Evolutionary conservation across 2,113 vertebrate genomes (phyloP), one percentile per base, ranked within the genome.

Genomic region (Willisornis vidua): DNA sequence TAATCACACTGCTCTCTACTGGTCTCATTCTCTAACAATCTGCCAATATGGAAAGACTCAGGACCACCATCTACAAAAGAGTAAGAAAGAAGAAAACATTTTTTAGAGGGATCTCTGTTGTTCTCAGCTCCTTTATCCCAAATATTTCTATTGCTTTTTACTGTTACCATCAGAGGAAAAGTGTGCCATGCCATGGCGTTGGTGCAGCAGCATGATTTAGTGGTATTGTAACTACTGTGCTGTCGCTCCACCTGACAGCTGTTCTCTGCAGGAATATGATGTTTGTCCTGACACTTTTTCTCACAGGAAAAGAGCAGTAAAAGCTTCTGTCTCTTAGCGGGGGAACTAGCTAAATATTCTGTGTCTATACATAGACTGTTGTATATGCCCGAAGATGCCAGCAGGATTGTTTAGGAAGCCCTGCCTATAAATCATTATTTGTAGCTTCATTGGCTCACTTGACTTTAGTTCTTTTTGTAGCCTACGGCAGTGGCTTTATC

Each of bases 211-310:
- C 41, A 37, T 31, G n/a, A 79, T 9, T 7, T 23, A 17, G 10
- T 1, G 7, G 12, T 41, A 4, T 33, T 43, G 23, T 11, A 33
- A 2, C 13, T 7, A 1, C 14, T 19, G 11, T 23, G 39, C 24
- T 68, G 31, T 17, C 2, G 2, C 15, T 86, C 29, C 46, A 86
- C n/a, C 55, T 77, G 80, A 26, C 65, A 71, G 43, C 20, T 4
- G 0, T 31, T 29, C 46, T 54, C 68, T 37, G 20, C 35, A 46
- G 66, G 46, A 54, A 20, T 12, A 49, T 7, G 4, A 14, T 63
- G 5, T 43, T 86, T 76, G 6, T 58, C 43, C 19, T 17, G 18
- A 22, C 13, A 24, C 28, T 66, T 62, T 6, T 80, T 84, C 61
- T 63, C 35, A 23, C 10, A 45, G 35, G 8, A 7, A 45, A 68